Base-by-base conservation (phyloP, 2,113 vertebrate genomes). In the Malurus cyaneus region DNA sequence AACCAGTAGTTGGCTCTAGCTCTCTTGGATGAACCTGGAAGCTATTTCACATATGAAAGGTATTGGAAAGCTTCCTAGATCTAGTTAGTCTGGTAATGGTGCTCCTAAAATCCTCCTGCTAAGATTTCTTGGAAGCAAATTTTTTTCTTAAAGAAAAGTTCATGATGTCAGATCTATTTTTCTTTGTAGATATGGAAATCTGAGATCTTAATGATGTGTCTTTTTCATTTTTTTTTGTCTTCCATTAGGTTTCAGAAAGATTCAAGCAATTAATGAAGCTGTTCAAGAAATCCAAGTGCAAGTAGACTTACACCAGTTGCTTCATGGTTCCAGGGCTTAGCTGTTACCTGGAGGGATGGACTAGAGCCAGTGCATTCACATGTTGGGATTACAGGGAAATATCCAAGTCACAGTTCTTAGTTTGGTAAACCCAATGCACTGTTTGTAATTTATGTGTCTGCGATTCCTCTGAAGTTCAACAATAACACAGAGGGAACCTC, bases 261-360 rank as follows among this genome's bases (percentile, higher is more conserved):
- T 99, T 99, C 94, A 96, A 98, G 91, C 99, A 99, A 77, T 98
- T 99, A 89, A 98, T 99, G 98, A 99, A 99, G 97, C 98, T 99
- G 69, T 99, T 99, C 97, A 99, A 99, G 98, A 99, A 99, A 97
- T 98, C 98, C 82, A 99, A 97, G 94, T 98, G 97, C 98, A 98
- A 98, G 98, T 96, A 96, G 92, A 96, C 70, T 98, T 95, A 20
- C 39, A 32, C 4, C 42, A 62, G 73, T 46, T 73, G 39, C 66
- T 80, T 80, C 69, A 25, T 50, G 70, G 47, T 29, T 82, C 36
- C 34, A 41, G 59, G n/a, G 25, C 52, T 62, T 78, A 61, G 36
- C 50, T 76, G 16, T 92, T 86, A 21, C 18, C 80, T 80, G 49
- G 46, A 74, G 5, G 2, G 12, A 28, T 34, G 66, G 72, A 53